Evolutionary conservation across 2,888 invertebrate species (phyloP), one percentile per base, ranked within the genome.

Genomic region (Lissonota sp.): DNA sequence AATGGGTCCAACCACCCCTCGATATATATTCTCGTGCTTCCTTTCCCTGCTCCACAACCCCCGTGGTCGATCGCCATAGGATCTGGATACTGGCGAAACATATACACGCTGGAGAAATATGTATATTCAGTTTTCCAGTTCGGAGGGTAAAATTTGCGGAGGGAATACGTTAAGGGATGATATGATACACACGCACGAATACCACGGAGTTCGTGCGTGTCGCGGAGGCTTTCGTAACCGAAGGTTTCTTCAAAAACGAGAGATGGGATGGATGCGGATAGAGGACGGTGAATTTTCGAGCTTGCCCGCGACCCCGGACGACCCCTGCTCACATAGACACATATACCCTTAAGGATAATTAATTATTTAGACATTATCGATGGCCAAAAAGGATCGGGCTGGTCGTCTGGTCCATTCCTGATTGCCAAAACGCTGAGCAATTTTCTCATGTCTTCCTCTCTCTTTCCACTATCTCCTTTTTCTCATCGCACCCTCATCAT

Each of bases 291-390:
- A 57, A 69, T 60, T 46, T 69, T 44, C 39, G 53, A 64, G 77
- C 75, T 71, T 51, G 70, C 39, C 62, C 67, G 63, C 63, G 67
- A 51, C 39, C 40, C 14, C 49, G 8, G 55, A 10, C 62, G 70
- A 75, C 49, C 55, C 26, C 10, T 26, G 26, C 26, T 2, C 26
- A 26, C 26, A 26, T 26, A 26, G 26, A 26, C 26, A n/a, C 58
- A 39, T 63, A 67, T 79, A 72, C 72, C 81, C 80, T 69, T 66
- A 71, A 74, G 64, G 79, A 83, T 86, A 87, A 88, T 88, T 89
- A 86, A 89, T 89, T 87, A 87, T 86, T 85, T 81, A 71, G 83
- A 86, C 85, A 67, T 86, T 86, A 87, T 88, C 86, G 84, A 80
- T 78, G 76, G 51, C 67, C 60, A 58, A 70, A 69, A 63, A 73